phyloP scores from a whole-genome alignment of 2,888 invertebrate genomes.

The Embidobia sp. region DNA sequence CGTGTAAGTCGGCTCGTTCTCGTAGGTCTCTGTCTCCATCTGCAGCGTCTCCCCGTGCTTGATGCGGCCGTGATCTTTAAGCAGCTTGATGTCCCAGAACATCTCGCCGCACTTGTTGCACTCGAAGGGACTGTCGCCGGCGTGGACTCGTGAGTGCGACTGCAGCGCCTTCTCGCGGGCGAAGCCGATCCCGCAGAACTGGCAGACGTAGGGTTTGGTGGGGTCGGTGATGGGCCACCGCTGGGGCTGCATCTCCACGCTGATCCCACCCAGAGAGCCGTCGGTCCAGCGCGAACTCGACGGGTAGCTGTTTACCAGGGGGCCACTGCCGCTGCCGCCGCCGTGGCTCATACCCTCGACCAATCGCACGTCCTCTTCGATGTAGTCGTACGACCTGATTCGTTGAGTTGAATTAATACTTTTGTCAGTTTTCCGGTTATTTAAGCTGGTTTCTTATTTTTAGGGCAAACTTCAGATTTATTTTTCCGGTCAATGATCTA shows the following conservation, averaged over 20 bases:
- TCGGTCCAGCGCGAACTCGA: slow-evolving; percentile 82
- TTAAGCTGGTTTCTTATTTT: too few species aligned
- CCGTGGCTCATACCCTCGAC: slow-evolving; percentile 80
- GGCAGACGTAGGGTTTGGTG: slow-evolving; percentile 90
- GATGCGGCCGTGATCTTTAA: slow-evolving; percentile 84
- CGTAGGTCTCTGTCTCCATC: slow-evolving; percentile 80
- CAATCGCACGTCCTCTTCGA: slow-evolving; percentile 82
- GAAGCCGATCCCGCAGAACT: slow-evolving; percentile 89
- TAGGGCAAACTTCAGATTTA: too few species aligned
- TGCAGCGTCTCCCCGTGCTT: slow-evolving; percentile 83
- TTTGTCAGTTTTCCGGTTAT: too few species aligned
- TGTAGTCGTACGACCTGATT: slow-evolving; percentile 80
- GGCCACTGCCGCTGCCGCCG: slow-evolving; percentile 59
- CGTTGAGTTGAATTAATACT: too few species aligned
- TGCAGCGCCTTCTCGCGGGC: slow-evolving; percentile 91
- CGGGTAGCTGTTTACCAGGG: slow-evolving; percentile 74
- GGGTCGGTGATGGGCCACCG: slow-evolving; percentile 86
- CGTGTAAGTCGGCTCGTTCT: slow-evolving; percentile 83
- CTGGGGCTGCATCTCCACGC: slow-evolving; percentile 69
- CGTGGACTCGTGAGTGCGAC: slow-evolving; percentile 90
- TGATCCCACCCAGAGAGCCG: slow-evolving; percentile 68
- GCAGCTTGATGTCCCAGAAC: slow-evolving; percentile 87
- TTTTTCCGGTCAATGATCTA: too few species aligned
- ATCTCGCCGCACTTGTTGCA: slow-evolving; percentile 91
- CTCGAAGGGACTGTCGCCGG: slow-evolving; percentile 90